Base-by-base conservation (phyloP, 2,888 invertebrate genomes). In the Abscondita cerata region DNA sequence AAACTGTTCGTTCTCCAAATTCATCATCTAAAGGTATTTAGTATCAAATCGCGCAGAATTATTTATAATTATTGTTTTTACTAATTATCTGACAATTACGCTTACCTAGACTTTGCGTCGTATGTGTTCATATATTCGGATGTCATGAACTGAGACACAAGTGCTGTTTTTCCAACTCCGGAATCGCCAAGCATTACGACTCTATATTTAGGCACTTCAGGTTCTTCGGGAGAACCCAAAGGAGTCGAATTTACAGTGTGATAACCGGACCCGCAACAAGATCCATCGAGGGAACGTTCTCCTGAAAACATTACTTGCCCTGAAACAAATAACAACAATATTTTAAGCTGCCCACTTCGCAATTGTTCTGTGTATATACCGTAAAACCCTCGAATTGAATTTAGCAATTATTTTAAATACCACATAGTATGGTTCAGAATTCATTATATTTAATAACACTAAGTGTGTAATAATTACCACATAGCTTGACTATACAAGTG, bases 41-140 rank as follows among this genome's bases (percentile, higher is more conserved):
- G n/a, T n/a, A n/a, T 63, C 50, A 63, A 68, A 18, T 31, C 8
- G 8, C 6, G n/a, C n/a, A n/a, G 25, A 6, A 25, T 52, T 51
- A 50, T 9, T 19, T 50, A 16, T 9, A 44, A 44, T 44, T 44
- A 44, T 44, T 25, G 15, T n/a, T n/a, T n/a, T n/a, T n/a, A n/a
- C n/a, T n/a, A n/a, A n/a, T n/a, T n/a, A n/a, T n/a, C n/a, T n/a
- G n/a, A n/a, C n/a, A n/a, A n/a, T n/a, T n/a, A n/a, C 16, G 31
- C 87, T 89, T 82, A 93, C 93, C 93, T 76, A 94, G 82, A 75
- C 93, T 95, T n/a, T 1, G 93, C 93, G 76, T 96, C 95, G 79
- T 96, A 96, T 0, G 95, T 95, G 81, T 95, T 95, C 90, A 95
- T 94, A 76, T 96, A 95, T 75, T 96, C 96, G 67, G 95, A 95